Conservation (phyloP, 1,140 invertebrate species). For the Trichonephila clavata region DNA sequence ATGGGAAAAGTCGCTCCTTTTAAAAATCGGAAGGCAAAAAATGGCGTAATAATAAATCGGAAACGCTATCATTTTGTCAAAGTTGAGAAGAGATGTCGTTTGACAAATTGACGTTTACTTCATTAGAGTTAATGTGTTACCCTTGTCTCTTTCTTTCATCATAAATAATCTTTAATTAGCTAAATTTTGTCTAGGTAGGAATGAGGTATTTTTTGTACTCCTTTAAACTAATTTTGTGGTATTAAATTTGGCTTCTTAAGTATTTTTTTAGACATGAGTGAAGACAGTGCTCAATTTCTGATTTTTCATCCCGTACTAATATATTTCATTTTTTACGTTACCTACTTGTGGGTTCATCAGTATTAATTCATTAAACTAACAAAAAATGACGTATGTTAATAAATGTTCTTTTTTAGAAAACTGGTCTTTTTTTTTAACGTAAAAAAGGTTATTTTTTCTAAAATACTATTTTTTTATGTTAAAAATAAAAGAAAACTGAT, state of each 20-base stretch:
- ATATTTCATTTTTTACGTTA: background rate
- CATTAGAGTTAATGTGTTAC: conserved; percentile 65
- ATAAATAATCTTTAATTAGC: conserved; percentile 67
- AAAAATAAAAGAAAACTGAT: no score
- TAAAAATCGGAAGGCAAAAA: conserved; percentile 9
- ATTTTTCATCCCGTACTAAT: background rate
- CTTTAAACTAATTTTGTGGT: conserved; percentile 54
- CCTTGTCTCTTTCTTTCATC: conserved; percentile 40
- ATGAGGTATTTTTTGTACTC: background rate
- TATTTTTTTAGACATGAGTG: background rate
- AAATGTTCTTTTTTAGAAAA: background rate
- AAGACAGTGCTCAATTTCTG: background rate
- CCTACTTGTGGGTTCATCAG: background rate
- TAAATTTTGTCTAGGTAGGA: conserved; percentile 49
- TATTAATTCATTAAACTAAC: background rate
- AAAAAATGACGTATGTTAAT: background rate
- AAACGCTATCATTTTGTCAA: conserved; percentile 69
- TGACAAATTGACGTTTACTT: conserved; percentile 70
- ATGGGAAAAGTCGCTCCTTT: conserved; percentile 33
- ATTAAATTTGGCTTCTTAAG: conserved; percentile 42
- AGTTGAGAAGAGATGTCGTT: conserved; percentile 35
- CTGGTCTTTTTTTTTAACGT: background rate
- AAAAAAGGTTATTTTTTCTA: background rate
- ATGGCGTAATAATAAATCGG: conserved; percentile 52
- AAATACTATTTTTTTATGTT: background rate